Base-by-base conservation (phyloP, 2,113 vertebrate genomes). In the Dipodomys merriami region DNA sequence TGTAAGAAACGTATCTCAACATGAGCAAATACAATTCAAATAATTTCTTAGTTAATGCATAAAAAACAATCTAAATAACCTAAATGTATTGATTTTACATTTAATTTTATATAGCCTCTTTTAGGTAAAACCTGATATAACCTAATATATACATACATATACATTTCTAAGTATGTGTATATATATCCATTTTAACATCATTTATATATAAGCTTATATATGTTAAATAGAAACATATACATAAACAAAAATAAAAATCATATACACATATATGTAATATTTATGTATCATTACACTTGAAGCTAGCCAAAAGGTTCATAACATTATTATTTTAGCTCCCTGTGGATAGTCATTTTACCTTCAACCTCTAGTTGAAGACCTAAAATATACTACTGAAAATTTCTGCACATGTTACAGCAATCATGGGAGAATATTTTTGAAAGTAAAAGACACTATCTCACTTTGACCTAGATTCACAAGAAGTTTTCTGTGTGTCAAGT, bases 21-120 rank as follows among this genome's bases (percentile, higher is more conserved):
- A 85, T 81, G 84, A 94, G 73, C 85, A 96, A 90, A 93, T 93
- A 60, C 11, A 79, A 80, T 95, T 94, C 25, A 94, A 90, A 94
- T 65, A 87, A 23, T 68, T 95, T 67, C 46, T 78, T 76, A 53
- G 77, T 95, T 95, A 95, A 93, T 39, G 46, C 87, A 91, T 77
- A 96, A 87, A 92, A 91, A 95, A 73, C 89, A 93, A 71, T 44
- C 29, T 25, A 90, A 79, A 19, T 90, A 90, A 80, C 7, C 15
- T 84, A 85, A 92, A 72, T 46, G 20, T 67, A 76, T 87, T 81
- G 35, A 13, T 57, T 69, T 65, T 46, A 27, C 3, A 7, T 44
- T 93, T 68, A 68, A 68, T 39, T 93, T 27, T 46, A 25, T 3
- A 90, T 82, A 46, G 13, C 0, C 20, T 73, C 33, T 64, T 87